Percentiles rank a stretch among this genome's conserved stretches.
Evolutionary conservation across 2,888 invertebrate genomes (phyloP).

Genomic region (Cryptophagus acutangulus): DNA sequence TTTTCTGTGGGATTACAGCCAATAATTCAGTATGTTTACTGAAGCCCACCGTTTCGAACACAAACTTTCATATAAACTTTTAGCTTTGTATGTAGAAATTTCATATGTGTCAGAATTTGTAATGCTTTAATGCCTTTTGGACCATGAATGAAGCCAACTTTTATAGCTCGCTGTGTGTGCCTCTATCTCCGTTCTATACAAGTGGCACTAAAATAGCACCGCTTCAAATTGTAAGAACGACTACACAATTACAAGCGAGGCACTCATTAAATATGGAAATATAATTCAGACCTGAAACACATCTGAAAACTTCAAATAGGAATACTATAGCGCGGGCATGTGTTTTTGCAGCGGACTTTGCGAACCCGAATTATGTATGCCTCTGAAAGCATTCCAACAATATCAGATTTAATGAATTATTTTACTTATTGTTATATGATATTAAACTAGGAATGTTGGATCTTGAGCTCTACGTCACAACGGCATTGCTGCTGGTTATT

Average conservation of each 20-base stretch:
- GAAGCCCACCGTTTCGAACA: constrained; percentile 19
- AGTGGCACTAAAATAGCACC: constrained; percentile 16
- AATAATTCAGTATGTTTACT: constrained; percentile 30
- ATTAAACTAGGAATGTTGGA: too few species aligned
- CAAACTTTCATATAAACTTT: too few species aligned
- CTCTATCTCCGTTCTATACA: constrained; percentile 17
- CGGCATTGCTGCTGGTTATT: too few species aligned
- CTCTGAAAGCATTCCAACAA: too few species aligned
- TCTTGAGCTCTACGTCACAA: too few species aligned
- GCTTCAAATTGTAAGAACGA: constrained; percentile 2
- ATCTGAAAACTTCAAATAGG: too few species aligned
- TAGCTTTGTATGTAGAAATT: constrained; percentile 25
- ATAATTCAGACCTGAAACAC: constrained; percentile 11
- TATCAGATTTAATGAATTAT: too few species aligned
- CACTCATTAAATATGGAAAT: constrained; percentile 20
- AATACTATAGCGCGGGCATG: too few species aligned
- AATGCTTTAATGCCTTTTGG: constrained; percentile 29
- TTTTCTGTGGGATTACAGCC: constrained; percentile 27
- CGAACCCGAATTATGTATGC: too few species aligned
- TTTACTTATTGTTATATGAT: too few species aligned
- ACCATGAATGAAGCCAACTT: constrained; percentile 20
- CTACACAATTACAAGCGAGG: constrained; percentile 2
- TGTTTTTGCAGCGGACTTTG: too few species aligned
- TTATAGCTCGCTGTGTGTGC: constrained; percentile 13
- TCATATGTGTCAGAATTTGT: constrained; percentile 30